Evolutionary conservation across 2,113 vertebrate species (phyloP), one percentile per base, ranked within the genome.

Genomic region (Chloebia gouldiae): DNA sequence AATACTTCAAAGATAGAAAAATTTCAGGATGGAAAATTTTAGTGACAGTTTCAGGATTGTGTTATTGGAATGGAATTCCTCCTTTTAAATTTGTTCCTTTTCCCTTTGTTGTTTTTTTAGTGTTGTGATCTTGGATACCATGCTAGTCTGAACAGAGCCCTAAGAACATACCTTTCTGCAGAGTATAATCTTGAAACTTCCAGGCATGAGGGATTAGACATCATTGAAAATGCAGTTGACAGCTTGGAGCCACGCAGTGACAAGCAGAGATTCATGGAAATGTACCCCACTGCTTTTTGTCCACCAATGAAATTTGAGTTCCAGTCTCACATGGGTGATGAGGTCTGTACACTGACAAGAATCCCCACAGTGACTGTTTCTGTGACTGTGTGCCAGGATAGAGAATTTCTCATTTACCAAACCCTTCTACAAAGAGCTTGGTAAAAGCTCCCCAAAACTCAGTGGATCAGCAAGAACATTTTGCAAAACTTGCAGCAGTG

Each of bases 121-220:
- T 99, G 99, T 97, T 99, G 99, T 71, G 99, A 99, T 97, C 97
- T 99, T 92, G 99, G 99, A 68, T 99, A 99, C 96, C 99, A 99
- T 1, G 99, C 99, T 92, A 99, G 99, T 96, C 98, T 99, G 94
- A 99, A 99, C 97, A 98, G 99, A 71, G 99, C 99, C 64, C 95
- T 99, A 65, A 98, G 99, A 96, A 99, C 99, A 12, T 99, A 99
- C 95, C 99, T 99, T 37, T 99, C 99, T 31, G 99, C 99, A 6
- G 99, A 99, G 70, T 99, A 99, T 97, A 99, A 99, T 97, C 98
- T 99, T 77, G 99, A 99, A 98, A 99, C 99, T 10, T 99, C 99
- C n/a, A 98, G 99, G 76, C 99, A 99, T 11, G 99, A 99, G 95
- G 99, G 99, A 42, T 98, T 99, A 49, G 99, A 99, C 98, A 99